These are phyloP conservation scores for Poeciliopsis infans DNA, from an alignment of 2,797 vertebrate genomes.

Conservation along the genomic window DNA sequence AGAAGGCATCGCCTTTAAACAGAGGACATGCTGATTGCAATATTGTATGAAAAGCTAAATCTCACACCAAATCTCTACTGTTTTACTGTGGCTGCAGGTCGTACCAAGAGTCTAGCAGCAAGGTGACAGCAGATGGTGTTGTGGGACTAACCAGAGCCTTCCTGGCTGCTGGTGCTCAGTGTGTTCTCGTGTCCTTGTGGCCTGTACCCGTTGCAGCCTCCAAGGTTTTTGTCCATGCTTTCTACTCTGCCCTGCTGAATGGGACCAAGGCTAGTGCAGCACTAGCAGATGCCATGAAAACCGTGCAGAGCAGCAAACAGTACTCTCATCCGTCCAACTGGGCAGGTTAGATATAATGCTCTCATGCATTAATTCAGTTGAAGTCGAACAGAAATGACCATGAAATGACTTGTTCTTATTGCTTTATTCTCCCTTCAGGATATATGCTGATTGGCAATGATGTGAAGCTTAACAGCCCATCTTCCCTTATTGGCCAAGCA, in stretches of 20 bases:
- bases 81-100: constrained; percentile 72
- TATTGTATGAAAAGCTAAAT: neutral
- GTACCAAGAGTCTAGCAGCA: constrained; percentile 93
- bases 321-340: constrained; percentile 98
- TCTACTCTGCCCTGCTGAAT: constrained; percentile 93
- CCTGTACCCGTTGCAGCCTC: constrained; percentile 95
- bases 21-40: neutral
- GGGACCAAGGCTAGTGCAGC: constrained; percentile 94
- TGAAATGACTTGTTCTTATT: constrained; percentile 8
- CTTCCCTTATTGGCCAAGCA: constrained; percentile 95
- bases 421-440: constrained; percentile 76
- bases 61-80: neutral
- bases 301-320: constrained; percentile 94
- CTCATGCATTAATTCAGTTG: constrained; percentile 1
- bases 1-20: neutral
- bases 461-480: constrained; percentile 96
- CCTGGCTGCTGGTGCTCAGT: constrained; percentile 94
- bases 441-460: constrained; percentile 96
- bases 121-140: constrained; percentile 94
- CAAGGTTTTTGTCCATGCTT: constrained; percentile 94
- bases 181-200: constrained; percentile 95
- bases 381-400: neutral
- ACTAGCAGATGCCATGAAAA: constrained; percentile 96
- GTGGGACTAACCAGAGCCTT: constrained; percentile 95
- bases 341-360: constrained; percentile 86